Evolutionary conservation across 2,113 vertebrate species (phyloP).

Genomic region (Prionailurus bengalensis): DNA sequence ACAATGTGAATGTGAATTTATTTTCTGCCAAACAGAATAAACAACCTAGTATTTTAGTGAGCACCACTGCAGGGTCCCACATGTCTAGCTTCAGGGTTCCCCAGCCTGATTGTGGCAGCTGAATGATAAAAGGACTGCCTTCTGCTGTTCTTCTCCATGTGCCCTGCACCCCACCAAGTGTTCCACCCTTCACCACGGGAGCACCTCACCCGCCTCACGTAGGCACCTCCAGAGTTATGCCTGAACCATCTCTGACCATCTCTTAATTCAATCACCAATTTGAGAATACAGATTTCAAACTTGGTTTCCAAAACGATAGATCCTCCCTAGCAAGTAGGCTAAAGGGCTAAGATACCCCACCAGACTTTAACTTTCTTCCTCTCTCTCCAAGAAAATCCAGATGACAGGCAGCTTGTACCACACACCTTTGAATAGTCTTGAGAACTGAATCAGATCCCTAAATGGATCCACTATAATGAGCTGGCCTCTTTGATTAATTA

Average conservation of each 20-base stretch:
- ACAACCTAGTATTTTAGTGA: not conserved
- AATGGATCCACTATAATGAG: not conserved
- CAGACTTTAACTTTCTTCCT: not conserved
- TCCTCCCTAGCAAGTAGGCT: not conserved
- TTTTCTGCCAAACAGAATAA: not conserved
- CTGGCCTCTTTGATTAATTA: not conserved
- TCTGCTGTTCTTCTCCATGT: not conserved
- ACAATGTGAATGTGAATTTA: not conserved
- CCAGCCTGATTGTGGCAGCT: not conserved
- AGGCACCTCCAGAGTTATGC: not conserved
- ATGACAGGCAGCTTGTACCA: not conserved
- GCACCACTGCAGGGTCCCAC: not conserved
- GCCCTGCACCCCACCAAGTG: not conserved
- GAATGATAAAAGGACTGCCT: not conserved
- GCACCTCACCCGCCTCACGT: not conserved
- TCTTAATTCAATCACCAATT: slow-evolving; percentile 2
- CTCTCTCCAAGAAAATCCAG: slow-evolving; percentile 6
- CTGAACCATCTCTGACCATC: fast-evolving
- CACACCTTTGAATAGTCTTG: not conserved
- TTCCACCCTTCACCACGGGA: not conserved
- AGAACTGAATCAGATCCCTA: not conserved
- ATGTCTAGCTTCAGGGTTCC: not conserved
- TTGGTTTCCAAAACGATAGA: not conserved
- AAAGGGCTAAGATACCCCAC: not conserved
- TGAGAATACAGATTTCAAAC: slow-evolving; percentile 11